A percentile compares a stretch with the other conserved stretches of the same genome.
phyloP scores from a whole-genome alignment of 2,113 vertebrate genomes.

The Halichoerus grypus region DNA sequence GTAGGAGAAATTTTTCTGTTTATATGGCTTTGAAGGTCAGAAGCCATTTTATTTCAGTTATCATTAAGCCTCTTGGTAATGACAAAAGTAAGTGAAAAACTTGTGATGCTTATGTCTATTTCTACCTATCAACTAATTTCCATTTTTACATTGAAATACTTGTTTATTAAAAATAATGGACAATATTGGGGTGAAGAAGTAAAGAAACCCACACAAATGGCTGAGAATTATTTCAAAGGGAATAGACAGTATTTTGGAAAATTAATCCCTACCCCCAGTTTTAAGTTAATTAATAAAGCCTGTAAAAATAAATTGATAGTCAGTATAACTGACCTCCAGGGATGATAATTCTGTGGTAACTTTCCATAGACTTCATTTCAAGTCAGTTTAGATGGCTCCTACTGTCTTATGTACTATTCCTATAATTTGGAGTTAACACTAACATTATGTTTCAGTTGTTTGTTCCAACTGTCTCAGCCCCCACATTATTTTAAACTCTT shows the following conservation, averaged over 20 bases:
- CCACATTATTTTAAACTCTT: background rate
- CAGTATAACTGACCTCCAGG: background rate
- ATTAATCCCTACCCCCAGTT: background rate
- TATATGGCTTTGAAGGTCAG: conserved; percentile 7
- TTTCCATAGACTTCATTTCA: background rate
- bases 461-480: background rate
- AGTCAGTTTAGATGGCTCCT: background rate
- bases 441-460: conserved; percentile 24
- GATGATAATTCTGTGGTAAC: background rate
- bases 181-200: background rate
- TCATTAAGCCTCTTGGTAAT: background rate
- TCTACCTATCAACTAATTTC: conserved; percentile 3
- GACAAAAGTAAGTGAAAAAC: background rate
- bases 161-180: conserved; percentile 36
- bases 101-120: background rate
- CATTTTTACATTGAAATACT: conserved; percentile 40
- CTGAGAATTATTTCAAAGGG: conserved; percentile 40
- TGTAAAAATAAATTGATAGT: background rate
- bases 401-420: background rate
- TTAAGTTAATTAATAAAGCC: conserved; percentile 46
- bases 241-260: background rate
- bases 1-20: conserved; percentile 33
- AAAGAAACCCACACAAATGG: background rate
- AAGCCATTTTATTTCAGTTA: conserved; percentile 50
- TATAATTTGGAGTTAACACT: background rate